A percentile compares a stretch with the other conserved stretches of the same genome.
phyloP scores from a whole-genome alignment of 2,113 vertebrate genomes.

The Ochotona princeps region DNA sequence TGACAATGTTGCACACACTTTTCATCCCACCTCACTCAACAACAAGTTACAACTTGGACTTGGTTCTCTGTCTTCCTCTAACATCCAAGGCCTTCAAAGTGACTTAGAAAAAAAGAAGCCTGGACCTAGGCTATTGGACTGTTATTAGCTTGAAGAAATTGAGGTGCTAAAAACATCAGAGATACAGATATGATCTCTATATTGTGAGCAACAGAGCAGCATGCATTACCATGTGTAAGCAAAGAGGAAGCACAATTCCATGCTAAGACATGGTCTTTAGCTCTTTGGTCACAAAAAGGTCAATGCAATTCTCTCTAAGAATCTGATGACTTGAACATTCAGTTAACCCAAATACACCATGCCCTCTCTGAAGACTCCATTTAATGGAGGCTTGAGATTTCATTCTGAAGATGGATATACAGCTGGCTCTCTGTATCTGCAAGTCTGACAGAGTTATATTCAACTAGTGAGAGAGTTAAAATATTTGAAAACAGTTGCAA shows the following conservation, averaged over 20 bases:
- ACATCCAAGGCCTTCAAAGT: not conserved
- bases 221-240: not conserved
- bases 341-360: not conserved
- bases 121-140: not conserved
- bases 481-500: not conserved
- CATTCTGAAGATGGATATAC: not conserved
- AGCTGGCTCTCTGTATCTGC: not conserved
- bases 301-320: not conserved
- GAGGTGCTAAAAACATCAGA: not conserved
- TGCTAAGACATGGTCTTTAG: not conserved
- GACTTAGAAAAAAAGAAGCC: slow-evolving; percentile 31
- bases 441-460: not conserved
- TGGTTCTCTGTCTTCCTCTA: not conserved
- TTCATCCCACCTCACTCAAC: not conserved
- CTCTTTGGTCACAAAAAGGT: not conserved
- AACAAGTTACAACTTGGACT: not conserved
- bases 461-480: not conserved
- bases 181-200: not conserved
- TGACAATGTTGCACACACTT: not conserved
- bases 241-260: not conserved
- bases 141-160: slow-evolving; percentile 12
- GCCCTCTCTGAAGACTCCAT: not conserved
- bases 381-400: not conserved
- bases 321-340: not conserved
- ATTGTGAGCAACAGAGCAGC: not conserved